Percentiles rank a stretch among this genome's conserved stretches.
These are phyloP conservation scores for Drosophila ustulata DNA, from an alignment of 2,888 invertebrate genomes.

Conservation along the genomic window DNA sequence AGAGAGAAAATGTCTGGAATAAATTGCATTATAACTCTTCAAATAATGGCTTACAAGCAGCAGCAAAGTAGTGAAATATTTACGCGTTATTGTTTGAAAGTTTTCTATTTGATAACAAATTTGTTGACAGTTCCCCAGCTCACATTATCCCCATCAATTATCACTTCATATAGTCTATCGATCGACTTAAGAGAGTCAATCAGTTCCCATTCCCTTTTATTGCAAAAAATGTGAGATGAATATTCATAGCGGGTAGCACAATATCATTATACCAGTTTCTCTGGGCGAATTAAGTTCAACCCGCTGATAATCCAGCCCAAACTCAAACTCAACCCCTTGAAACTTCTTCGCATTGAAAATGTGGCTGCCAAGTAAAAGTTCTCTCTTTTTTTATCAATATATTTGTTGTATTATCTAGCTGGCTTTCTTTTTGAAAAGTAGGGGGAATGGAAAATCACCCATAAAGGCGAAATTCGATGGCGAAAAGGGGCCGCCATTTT, in stretches of 20 bases:
- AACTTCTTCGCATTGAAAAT: constrained; percentile 38
- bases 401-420: constrained; percentile 74
- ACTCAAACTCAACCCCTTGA: constrained; percentile 33
- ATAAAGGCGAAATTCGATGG: constrained; percentile 50
- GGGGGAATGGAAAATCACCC: constrained; percentile 33
- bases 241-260: constrained; percentile 23
- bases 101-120: background rate
- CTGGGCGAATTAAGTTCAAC: constrained; percentile 36
- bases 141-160: too few species aligned
- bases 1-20: constrained; percentile 32
- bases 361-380: constrained; percentile 58
- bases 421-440: constrained; percentile 20
- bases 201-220: background rate
- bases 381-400: constrained; percentile 45
- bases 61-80: background rate
- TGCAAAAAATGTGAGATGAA: constrained; percentile 5
- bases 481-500: constrained; percentile 37
- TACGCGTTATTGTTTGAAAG: background rate
- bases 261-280: constrained; percentile 5
- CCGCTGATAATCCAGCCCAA: constrained; percentile 39
- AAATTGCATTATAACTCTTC: constrained; percentile 43
- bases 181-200: background rate
- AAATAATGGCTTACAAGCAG: constrained; percentile 20
- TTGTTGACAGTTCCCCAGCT: too few species aligned
- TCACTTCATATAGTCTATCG: too few species aligned